A percentile compares a stretch with the other conserved stretches of the same genome.
These are phyloP conservation scores for Lepus europaeus DNA, from an alignment of 2,113 vertebrate species.

Conservation along the genomic window DNA sequence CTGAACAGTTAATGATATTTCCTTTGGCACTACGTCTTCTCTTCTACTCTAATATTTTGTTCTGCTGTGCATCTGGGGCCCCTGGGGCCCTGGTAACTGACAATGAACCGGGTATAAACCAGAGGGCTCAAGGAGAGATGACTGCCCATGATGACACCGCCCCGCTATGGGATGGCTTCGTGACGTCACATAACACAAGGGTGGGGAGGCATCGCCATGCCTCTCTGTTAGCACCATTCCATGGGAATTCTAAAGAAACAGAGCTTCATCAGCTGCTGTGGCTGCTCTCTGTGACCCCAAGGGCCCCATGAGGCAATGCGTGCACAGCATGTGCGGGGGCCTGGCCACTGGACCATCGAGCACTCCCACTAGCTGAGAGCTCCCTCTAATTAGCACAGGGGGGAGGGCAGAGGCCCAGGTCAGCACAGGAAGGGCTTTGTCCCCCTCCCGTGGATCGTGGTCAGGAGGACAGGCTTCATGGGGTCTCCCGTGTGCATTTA, in stretches of 20 bases:
- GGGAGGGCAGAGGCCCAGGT: neutral
- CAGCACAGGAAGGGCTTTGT: neutral
- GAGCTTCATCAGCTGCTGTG: neutral
- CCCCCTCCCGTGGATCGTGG: neutral
- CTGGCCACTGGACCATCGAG: slow-evolving; percentile 65
- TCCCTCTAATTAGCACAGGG: slow-evolving; percentile 73
- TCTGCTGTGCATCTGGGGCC: neutral
- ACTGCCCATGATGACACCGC: neutral
- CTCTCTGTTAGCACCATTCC: slow-evolving; percentile 33
- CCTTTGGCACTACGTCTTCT: no score
- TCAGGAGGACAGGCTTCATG: neutral
- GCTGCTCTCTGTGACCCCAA: neutral
- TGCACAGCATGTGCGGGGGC: neutral
- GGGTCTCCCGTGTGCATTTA: slow-evolving; percentile 27
- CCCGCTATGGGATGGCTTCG: neutral
- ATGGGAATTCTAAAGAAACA: slow-evolving; percentile 29
- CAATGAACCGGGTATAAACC: neutral
- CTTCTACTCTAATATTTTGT: neutral
- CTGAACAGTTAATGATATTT: neutral
- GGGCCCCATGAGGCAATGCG: neutral
- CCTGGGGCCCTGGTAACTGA: neutral
- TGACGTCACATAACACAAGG: neutral
- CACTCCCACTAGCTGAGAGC: slow-evolving; percentile 43
- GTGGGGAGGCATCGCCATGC: neutral
- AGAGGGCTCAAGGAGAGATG: slow-evolving; percentile 42